phyloP scores from a whole-genome alignment of 1,140 invertebrate genomes.

The Tetraneura akinire region DNA sequence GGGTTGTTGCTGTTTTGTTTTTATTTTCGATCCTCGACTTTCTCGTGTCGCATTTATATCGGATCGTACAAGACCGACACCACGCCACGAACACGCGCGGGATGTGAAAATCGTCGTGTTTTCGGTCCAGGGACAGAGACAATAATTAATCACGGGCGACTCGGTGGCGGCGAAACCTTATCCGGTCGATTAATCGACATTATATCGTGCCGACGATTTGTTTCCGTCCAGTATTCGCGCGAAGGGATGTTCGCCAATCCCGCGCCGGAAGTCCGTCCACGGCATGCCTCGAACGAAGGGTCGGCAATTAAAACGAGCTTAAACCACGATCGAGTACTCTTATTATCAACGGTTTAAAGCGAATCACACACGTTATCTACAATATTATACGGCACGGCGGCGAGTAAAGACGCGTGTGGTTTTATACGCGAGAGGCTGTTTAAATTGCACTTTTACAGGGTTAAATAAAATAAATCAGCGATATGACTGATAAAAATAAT shows the following conservation, averaged over 20 bases:
- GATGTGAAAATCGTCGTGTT: not conserved
- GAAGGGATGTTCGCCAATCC: not conserved
- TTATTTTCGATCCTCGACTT: no score
- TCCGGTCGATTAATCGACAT: constrained; percentile 27
- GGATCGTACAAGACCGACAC: not conserved
- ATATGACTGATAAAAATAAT: no score
- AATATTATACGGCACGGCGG: not conserved
- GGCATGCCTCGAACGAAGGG: not conserved
- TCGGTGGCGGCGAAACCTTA: not conserved
- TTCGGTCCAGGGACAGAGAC: not conserved
- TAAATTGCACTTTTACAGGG: no score
- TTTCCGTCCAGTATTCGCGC: constrained; percentile 8
- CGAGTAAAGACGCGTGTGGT: not conserved
- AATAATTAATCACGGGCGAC: not conserved
- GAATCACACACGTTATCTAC: not conserved
- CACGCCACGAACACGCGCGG: not conserved
- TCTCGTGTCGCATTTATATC: no score
- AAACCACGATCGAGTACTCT: not conserved
- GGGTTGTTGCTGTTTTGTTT: no score
- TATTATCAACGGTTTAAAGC: not conserved
- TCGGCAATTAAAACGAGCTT: constrained; percentile 8
- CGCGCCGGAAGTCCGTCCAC: not conserved
- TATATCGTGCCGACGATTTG: not conserved
- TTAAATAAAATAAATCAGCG: no score
- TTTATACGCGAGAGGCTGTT: not conserved